phyloP scores from a whole-genome alignment of 2,797 vertebrate species.

The Pseudochaenichthys georgianus region DNA sequence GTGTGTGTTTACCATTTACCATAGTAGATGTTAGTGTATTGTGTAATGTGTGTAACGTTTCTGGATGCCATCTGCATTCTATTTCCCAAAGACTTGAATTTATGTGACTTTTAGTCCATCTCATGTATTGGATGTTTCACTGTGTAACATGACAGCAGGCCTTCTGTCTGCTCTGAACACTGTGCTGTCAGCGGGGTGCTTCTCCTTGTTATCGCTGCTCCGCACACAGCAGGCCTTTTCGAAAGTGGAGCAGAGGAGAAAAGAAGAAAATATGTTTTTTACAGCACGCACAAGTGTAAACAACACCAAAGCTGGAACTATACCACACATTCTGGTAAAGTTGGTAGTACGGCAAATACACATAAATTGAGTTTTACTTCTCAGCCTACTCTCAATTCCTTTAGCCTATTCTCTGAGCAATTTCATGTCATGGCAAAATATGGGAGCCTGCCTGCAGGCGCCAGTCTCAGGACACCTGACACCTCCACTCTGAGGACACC shows the following conservation, averaged over 20 bases:
- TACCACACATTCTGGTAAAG: neutral
- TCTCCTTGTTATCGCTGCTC: neutral
- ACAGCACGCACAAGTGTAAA: constrained; percentile 21
- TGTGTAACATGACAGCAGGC: constrained; percentile 14
- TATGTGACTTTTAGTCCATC: constrained; percentile 1
- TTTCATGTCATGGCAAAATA: neutral
- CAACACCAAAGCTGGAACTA: constrained; percentile 17
- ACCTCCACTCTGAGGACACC: no score
- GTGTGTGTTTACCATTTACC: constrained; percentile 15
- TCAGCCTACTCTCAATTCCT: neutral
- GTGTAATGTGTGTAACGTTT: neutral
- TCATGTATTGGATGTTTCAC: neutral
- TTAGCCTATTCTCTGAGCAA: neutral
- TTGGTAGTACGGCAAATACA: constrained; percentile 3
- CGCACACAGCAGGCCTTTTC: constrained; percentile 18
- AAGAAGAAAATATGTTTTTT: constrained; percentile 29
- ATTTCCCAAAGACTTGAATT: constrained; percentile 12
- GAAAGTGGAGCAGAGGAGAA: constrained; percentile 16
- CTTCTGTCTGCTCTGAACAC: neutral
- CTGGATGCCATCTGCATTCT: constrained; percentile 32
- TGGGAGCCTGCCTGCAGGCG: no score
- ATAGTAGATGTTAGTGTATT: constrained; percentile 23
- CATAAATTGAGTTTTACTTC: constrained; percentile 4
- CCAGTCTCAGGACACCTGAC: no score
- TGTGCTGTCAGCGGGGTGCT: constrained; percentile 14